A percentile compares a stretch with the other conserved stretches of the same genome.
These are phyloP conservation scores for Agrenia bidenticulata DNA, from an alignment of 2,888 invertebrate species.

Conservation along the genomic window DNA sequence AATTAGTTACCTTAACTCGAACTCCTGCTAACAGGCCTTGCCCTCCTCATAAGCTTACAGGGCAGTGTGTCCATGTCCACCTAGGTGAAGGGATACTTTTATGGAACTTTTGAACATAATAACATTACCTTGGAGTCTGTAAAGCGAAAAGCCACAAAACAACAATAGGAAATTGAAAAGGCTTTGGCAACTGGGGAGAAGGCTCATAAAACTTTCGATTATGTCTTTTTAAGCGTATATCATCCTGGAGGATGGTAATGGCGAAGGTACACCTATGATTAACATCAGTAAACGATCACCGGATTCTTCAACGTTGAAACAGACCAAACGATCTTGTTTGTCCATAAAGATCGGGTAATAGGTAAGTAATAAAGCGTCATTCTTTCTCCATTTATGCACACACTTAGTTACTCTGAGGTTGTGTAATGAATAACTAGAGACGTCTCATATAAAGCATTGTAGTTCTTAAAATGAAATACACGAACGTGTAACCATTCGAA, in stretches of 20 bases:
- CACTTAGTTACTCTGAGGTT: constrained; percentile 2
- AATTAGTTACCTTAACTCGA: too few relatives aligned
- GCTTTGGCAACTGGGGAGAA: constrained; percentile 8
- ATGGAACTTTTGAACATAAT: constrained; percentile 9
- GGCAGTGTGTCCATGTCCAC: too few relatives aligned
- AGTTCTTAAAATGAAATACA: too few relatives aligned
- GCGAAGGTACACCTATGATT: constrained; percentile 12
- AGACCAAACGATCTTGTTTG: constrained; percentile 7
- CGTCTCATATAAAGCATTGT: too few relatives aligned
- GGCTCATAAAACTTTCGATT: constrained; percentile 9
- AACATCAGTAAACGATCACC: constrained; percentile 16
- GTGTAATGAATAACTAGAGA: too few relatives aligned
- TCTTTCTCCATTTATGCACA: constrained; percentile 10
- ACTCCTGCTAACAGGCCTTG: too few relatives aligned
- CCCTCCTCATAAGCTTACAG: too few relatives aligned
- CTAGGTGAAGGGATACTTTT: not conserved
- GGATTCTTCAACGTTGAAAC: not conserved
- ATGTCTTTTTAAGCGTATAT: constrained; percentile 14
- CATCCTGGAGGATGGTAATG: not conserved
- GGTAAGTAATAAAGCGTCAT: constrained; percentile 12
- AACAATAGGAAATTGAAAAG: constrained; percentile 14
- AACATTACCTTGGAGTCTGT: constrained; percentile 8
- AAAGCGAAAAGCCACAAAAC: constrained; percentile 17
- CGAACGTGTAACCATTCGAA: too few relatives aligned
- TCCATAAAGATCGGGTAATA: constrained; percentile 13